These are phyloP conservation scores for Tricholaema leucomelas DNA, from an alignment of 2,113 vertebrate species.

Conservation along the genomic window DNA sequence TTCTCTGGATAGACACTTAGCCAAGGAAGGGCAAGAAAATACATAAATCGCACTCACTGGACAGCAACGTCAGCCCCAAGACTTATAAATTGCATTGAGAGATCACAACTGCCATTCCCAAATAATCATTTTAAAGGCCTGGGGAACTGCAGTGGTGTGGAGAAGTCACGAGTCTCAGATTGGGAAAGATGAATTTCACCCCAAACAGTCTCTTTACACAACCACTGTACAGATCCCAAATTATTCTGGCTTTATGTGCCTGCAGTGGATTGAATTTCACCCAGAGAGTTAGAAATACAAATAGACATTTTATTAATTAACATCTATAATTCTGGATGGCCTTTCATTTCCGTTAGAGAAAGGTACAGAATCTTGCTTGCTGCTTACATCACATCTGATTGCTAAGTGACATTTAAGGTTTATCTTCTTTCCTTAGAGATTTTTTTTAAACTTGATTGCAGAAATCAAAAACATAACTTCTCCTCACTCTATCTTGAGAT, in stretches of 20 bases:
- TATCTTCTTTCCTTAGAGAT: background rate
- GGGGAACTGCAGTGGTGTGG: background rate
- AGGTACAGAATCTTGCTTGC: background rate
- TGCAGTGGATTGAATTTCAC: slow-evolving; percentile 38
- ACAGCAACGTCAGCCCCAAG: background rate
- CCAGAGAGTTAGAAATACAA: slow-evolving; percentile 41
- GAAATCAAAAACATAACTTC: slow-evolving; percentile 42
- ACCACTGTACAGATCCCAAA: background rate
- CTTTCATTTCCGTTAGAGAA: slow-evolving; percentile 22
- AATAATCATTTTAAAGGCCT: background rate
- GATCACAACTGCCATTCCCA: background rate
- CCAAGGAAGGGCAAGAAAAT: background rate
- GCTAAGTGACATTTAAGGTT: slow-evolving; percentile 28
- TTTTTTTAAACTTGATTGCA: slow-evolving; percentile 58
- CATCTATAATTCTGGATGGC: slow-evolving; percentile 3
- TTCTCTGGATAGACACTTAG: background rate
- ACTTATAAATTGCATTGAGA: background rate
- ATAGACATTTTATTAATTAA: slow-evolving; percentile 58
- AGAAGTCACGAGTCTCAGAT: background rate
- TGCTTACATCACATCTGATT: background rate
- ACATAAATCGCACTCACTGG: background rate
- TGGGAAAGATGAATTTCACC: slow-evolving; percentile 29
- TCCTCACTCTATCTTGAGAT: slow-evolving; percentile 5
- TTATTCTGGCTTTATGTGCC: background rate
- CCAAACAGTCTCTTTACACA: slow-evolving; percentile 7